Evolutionary conservation across 2,113 vertebrate species (phyloP), one percentile per base, ranked within the genome.

Genomic region (Plectropomus leopardus): DNA sequence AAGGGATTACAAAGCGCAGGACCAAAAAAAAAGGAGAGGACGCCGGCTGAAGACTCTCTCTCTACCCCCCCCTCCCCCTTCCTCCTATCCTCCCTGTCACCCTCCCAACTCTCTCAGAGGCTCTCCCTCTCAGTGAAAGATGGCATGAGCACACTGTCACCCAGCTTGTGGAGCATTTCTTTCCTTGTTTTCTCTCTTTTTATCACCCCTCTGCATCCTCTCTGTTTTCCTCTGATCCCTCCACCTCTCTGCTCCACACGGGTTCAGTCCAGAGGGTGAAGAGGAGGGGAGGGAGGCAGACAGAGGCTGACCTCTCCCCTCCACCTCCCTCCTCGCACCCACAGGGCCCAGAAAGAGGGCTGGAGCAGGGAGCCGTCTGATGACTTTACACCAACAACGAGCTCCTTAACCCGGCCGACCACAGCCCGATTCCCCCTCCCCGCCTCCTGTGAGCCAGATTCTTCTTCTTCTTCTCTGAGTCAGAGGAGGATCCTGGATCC

Each of bases 401-500:
- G 79, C 85, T 88, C 76, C 64, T 85, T 76, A 89, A 90, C 77
- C 83, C 24, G 47, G 80, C 59, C 42, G 24, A 74, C 67, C 53
- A 19, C 72, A 86, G 69, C 74, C 30, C 32, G n/a, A 48, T 40
- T 60, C 63, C 83, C 36, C 45, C 55, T 32, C 70, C 65, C 59
- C 36, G 19, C 78, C 70, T 79, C 63, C 81, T 34, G 5, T 23
- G 50, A 74, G 73, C 64, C 63, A 3, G 65, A 71, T 80, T 57
- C 73, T n/a, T 51, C 28, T 80, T 57, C 73, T n/a, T 51, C 28
- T 55, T 78, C 66, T 67, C 32, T 55, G 66, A 80, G 58, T 68
- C 61, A n/a, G 47, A 91, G 93, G 93, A 94, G 93, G 91, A 94
- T 87, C 92, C n/a, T n/a, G n/a, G 93, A 94, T 84, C 79, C 91